A percentile compares a stretch with the other conserved stretches of the same genome.
Evolutionary conservation across 2,113 vertebrate species (phyloP).

Genomic region (Callorhinus ursinus): DNA sequence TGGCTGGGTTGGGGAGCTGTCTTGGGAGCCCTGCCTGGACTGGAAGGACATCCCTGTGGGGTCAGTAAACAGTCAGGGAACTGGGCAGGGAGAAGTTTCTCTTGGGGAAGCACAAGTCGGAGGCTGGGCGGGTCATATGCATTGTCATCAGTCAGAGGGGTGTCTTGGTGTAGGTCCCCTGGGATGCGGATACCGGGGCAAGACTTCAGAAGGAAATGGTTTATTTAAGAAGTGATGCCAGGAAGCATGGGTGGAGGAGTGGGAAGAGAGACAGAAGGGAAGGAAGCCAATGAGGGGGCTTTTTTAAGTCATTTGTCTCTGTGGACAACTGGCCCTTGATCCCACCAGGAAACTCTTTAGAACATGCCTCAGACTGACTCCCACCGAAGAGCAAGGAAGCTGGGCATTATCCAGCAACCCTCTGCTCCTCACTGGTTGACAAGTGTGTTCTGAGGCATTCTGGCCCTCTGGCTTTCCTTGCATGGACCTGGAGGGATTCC

Average conservation of each 20-base stretch:
- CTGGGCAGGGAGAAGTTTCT: not conserved
- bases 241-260: not conserved
- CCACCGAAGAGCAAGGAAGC: not conserved
- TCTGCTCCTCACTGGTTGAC: too few relatives aligned
- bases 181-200: not conserved
- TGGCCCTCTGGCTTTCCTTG: not conserved
- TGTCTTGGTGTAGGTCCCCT: not conserved
- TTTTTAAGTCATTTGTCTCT: not conserved
- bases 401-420: not conserved
- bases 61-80: not conserved
- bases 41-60: not conserved
- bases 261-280: not conserved
- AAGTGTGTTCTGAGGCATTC: too few relatives aligned
- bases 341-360: not conserved
- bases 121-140: not conserved
- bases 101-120: not conserved
- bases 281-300: not conserved
- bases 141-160: fast-evolving
- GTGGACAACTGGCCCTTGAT: not conserved
- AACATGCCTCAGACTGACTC: too few relatives aligned
- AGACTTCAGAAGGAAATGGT: not conserved
- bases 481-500: not conserved
- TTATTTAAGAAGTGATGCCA: not conserved
- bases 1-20: not conserved
- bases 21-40: not conserved